These are phyloP conservation scores for Monopis laevigella DNA, from an alignment of 2,888 invertebrate genomes.

Conservation along the genomic window DNA sequence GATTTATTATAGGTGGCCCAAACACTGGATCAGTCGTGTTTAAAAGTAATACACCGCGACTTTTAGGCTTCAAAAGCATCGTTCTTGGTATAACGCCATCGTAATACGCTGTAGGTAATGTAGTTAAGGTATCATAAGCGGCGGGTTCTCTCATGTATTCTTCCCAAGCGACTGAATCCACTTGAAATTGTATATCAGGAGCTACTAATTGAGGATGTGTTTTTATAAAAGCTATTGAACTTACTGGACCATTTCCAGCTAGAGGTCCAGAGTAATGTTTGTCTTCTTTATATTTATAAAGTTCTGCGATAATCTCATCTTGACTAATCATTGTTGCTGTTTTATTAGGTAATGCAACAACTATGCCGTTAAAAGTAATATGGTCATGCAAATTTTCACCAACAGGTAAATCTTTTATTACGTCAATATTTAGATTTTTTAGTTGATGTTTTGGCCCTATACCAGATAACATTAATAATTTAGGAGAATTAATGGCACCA, in stretches of 20 bases:
- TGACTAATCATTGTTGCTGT: constrained; percentile 48
- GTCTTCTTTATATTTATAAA: constrained; percentile 39
- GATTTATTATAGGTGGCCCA: constrained; percentile 73
- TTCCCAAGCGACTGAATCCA: constrained; percentile 51
- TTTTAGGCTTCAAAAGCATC: constrained; percentile 67
- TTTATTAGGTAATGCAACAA: constrained; percentile 58
- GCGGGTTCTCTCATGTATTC: constrained; percentile 65
- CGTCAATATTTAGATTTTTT: constrained; percentile 33
- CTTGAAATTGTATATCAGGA: constrained; percentile 72
- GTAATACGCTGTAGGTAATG: constrained; percentile 67
- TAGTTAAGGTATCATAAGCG: constrained; percentile 42
- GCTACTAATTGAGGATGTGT: constrained; percentile 48
- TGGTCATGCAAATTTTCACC: constrained; percentile 74
- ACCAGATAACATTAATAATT: constrained; percentile 61
- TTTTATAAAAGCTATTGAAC: constrained; percentile 65
- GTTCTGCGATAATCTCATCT: constrained; percentile 38
- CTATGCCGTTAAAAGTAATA: constrained; percentile 51
- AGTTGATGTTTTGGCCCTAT: constrained; percentile 57
- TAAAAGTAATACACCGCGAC: constrained; percentile 68
- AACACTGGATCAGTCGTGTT: constrained; percentile 72
- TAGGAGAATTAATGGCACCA: constrained; percentile 53
- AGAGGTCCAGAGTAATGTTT: constrained; percentile 52
- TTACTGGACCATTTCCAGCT: constrained; percentile 60
- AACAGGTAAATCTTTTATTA: constrained; percentile 66
- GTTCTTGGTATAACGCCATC: constrained; percentile 65